Conservation (phyloP, 1,140 invertebrate genomes). For the Megathymus violae region DNA sequence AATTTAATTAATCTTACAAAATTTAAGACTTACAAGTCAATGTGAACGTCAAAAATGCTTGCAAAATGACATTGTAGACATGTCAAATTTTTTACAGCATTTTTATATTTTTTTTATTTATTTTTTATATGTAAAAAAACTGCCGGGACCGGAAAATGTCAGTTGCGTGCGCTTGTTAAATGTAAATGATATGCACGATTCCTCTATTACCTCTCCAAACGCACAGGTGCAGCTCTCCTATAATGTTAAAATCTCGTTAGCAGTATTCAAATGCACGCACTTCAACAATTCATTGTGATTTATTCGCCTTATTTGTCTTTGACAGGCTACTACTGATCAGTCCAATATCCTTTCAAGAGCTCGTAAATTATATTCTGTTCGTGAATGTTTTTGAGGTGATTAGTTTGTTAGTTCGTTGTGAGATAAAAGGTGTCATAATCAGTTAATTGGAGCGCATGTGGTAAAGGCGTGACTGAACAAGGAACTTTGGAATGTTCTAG, state of each 20-base stretch:
- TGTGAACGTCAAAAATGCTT: no score
- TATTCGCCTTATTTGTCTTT: conserved; percentile 24
- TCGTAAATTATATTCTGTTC: conserved; percentile 21
- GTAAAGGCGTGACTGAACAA: conserved; percentile 7
- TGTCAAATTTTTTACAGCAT: no score
- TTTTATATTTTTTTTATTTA: no score
- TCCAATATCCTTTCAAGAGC: conserved; percentile 26
- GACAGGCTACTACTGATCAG: conserved; percentile 20
- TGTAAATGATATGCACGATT: no score
- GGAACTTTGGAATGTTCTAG: conserved; percentile 8
- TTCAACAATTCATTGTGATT: conserved; percentile 24
- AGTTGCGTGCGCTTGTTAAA: no score
- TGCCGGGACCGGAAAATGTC: no score
- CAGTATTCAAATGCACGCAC: conserved; percentile 18
- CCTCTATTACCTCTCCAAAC: no score
- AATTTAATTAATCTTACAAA: no score
- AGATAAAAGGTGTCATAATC: conserved; percentile 33
- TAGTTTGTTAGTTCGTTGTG: conserved; percentile 17
- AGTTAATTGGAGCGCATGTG: conserved; percentile 26
- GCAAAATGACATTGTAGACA: no score
- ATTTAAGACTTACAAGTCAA: no score
- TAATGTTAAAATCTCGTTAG: conserved; percentile 16
- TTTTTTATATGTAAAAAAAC: no score
- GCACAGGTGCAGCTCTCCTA: background rate
- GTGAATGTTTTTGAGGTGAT: conserved; percentile 26